A percentile compares a stretch with the other conserved stretches of the same genome.
phyloP scores from a whole-genome alignment of 2,113 vertebrate species.

The Trogon melanurus region DNA sequence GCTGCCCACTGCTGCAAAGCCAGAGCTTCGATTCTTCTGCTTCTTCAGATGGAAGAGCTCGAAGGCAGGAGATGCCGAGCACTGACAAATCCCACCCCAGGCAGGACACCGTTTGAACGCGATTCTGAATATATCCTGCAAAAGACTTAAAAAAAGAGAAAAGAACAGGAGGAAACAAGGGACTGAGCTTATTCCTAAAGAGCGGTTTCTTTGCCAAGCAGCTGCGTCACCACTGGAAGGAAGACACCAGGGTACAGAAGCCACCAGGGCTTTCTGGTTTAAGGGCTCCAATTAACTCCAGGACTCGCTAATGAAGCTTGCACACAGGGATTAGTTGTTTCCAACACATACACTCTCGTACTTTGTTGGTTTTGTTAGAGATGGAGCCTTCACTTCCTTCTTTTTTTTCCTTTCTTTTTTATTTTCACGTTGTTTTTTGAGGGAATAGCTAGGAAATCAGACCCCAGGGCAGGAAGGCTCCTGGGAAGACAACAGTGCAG shows the following conservation, averaged over 20 bases:
- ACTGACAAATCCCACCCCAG: background rate
- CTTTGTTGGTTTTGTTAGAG: background rate
- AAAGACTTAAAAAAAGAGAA: background rate
- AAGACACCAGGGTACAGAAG: background rate
- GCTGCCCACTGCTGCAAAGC: background rate
- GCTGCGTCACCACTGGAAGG: background rate
- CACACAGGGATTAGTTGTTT: background rate
- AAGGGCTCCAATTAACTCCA: background rate
- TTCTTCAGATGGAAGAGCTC: background rate
- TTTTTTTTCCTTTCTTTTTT: background rate
- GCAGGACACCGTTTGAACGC: rapidly evolving
- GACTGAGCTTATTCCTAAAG: background rate
- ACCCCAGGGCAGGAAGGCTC: background rate
- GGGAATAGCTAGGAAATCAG: background rate
- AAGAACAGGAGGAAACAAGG: background rate
- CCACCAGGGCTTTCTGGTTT: background rate
- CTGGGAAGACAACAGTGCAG: background rate
- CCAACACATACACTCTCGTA: rapidly evolving
- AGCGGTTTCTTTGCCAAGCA: background rate
- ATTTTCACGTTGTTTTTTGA: background rate
- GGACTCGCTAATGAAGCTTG: background rate
- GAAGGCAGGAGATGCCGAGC: background rate
- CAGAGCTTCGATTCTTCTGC: background rate
- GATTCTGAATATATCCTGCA: background rate
- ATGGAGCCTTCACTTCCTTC: background rate